Conservation (phyloP, 2,888 invertebrate genomes). For the Graphium colonna region DNA sequence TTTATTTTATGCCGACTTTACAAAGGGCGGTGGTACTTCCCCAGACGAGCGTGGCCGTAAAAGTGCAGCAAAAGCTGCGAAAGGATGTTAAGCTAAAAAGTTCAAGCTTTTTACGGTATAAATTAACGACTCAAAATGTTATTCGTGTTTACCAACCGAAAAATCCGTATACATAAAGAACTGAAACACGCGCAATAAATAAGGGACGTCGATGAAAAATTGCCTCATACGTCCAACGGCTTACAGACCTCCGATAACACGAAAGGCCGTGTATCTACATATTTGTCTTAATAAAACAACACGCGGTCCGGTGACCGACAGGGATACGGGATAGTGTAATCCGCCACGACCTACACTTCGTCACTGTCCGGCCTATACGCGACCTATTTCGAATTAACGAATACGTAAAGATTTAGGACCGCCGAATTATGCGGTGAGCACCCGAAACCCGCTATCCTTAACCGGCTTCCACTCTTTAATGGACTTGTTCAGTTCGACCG, state of each 20-base stretch:
- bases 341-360: slow-evolving; percentile 48
- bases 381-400: slow-evolving; percentile 64
- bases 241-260: slow-evolving; percentile 18
- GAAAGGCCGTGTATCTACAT: slow-evolving; percentile 23
- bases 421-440: slow-evolving; percentile 42
- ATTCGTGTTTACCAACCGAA: too few relatives aligned
- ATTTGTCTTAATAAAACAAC: slow-evolving; percentile 35
- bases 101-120: too few relatives aligned
- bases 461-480: slow-evolving; percentile 26
- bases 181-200: slow-evolving; percentile 14
- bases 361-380: slow-evolving; percentile 62
- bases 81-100: too few relatives aligned
- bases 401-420: slow-evolving; percentile 66
- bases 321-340: slow-evolving; percentile 28
- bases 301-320: slow-evolving; percentile 32
- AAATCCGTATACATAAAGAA: background rate
- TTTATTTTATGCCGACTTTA: too few relatives aligned
- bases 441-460: slow-evolving; percentile 39
- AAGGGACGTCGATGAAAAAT: slow-evolving; percentile 19
- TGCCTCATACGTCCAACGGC: slow-evolving; percentile 7
- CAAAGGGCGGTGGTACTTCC: too few relatives aligned
- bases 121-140: too few relatives aligned
- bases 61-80: too few relatives aligned
- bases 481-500: slow-evolving; percentile 2
- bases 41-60: too few relatives aligned